Evolutionary conservation across 2,888 invertebrate species (phyloP), one percentile per base, ranked within the genome.

Genomic region (Parelbella ahira): DNA sequence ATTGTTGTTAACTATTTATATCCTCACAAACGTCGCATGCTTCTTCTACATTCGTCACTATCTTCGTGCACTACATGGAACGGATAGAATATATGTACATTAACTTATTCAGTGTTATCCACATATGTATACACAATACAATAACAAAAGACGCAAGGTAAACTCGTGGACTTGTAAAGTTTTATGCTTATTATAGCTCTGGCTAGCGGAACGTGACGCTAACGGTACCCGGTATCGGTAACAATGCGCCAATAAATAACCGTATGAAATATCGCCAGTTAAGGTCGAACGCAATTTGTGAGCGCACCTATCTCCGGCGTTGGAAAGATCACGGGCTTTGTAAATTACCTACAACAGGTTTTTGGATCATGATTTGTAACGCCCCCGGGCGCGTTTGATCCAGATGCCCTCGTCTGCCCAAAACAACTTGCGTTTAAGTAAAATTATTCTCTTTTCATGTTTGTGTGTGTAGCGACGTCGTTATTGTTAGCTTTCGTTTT

Each of bases 301-400:
- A 69, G 68, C 67, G 63, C 63, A 66, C 68, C 72, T 77, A 76
- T 80, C 77, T 74, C 65, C 63, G 73, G 73, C 68, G 70, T 74
- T 69, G 69, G 62, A 62, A 65, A 75, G 77, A 82, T 78, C 74
- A 51, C 46, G 54, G 50, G 70, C 59, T 67, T 60, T 58, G 57
- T 51, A 70, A 75, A 82, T 78, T 78, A 80, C 77, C 74, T 73
- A 82, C 84, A 83, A 78, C 79, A 81, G 81, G 81, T 83, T 83
- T 79, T 82, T 78, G 77, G 70, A 68, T 58, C 64, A 80, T 84
- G 86, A 86, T 84, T 84, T 84, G 86, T 83, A 63, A 73, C 52
- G 65, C 84, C 83, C 82, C 43, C 54, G 80, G 83, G 84, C 72
- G 64, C 68, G 68, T 71, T 75, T 78, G 81, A 79, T 76, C 79